Percentiles rank a stretch among this genome's conserved stretches.
Conservation (phyloP, 2,888 invertebrate species). For the Oegoconia quadripuncta region DNA sequence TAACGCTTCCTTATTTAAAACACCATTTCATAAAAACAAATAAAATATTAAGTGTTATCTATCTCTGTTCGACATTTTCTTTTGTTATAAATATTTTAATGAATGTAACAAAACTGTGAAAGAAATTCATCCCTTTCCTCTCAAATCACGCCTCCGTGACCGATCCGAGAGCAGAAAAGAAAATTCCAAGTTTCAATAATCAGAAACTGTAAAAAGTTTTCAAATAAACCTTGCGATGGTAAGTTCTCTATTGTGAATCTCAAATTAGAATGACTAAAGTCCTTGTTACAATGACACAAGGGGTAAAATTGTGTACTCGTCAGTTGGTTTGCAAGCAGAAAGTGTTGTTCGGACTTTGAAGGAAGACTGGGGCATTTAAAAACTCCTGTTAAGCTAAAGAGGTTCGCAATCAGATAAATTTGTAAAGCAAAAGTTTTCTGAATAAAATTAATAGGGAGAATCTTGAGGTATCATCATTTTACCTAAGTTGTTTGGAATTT, state of each 20-base stretch:
- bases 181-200: slow-evolving; percentile 43
- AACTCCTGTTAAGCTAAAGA: slow-evolving; percentile 42
- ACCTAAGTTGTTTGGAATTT: not conserved
- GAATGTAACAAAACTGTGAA: slow-evolving; percentile 39
- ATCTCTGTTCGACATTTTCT: too few relatives aligned
- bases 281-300: slow-evolving; percentile 15
- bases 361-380: slow-evolving; percentile 42
- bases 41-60: too few relatives aligned
- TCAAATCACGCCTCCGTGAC: slow-evolving; percentile 33
- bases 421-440: slow-evolving; percentile 39
- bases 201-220: slow-evolving; percentile 41
- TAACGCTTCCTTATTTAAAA: too few relatives aligned
- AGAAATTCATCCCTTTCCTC: slow-evolving; percentile 31
- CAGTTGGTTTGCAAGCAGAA: slow-evolving; percentile 7
- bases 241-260: slow-evolving; percentile 7
- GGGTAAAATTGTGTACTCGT: slow-evolving; percentile 19
- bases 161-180: slow-evolving; percentile 30
- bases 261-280: slow-evolving; percentile 4
- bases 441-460: slow-evolving; percentile 46
- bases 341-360: slow-evolving; percentile 22
- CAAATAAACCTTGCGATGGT: slow-evolving; percentile 31
- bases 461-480: slow-evolving; percentile 4
- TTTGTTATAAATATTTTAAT: not conserved
- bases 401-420: slow-evolving; percentile 52
- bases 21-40: too few relatives aligned